Evolutionary conservation across 2,888 invertebrate species (phyloP), one percentile per base, ranked within the genome.

Genomic region (Eupithecia pulchellata): DNA sequence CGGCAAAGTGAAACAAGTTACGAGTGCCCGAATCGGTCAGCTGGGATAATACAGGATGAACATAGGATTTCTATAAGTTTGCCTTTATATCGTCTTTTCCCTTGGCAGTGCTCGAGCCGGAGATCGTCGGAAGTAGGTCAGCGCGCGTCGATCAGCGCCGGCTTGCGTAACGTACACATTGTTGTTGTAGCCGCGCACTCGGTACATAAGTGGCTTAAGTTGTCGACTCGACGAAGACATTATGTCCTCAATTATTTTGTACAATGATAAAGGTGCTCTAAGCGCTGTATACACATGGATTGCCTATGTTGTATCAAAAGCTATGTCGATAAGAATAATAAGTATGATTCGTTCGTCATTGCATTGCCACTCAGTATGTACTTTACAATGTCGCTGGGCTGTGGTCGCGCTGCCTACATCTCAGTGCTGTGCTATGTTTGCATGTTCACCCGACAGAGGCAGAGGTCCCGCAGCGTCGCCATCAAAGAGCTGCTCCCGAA

Each of bases 1-100:
- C 60, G 58, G 62, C 57, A 32, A 69, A 73, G 69, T 70, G 73
- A 70, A 71, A 66, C 64, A 64, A 72, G 64, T 64, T 57, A 64
- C 66, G 68, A 64, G 62, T 55, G 52, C 52, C 58, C 55, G 67
- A 55, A 64, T 67, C 69, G 72, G 69, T 69, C 72, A 69, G 42
- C 72, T 64, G 72, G 69, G 72, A 72, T 72, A 61, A 72, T 68
- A 52, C 68, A 57, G 71, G 68, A 72, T 71, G 66, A 71, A 58
- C 70, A 58, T 39, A 25, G 66, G 64, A 58, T 47, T 68, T 63
- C 68, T 65, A 55, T 71, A 65, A 52, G 67, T 71, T 71, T 67
- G 34, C 58, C 64, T 65, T 67, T 64, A 60, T 64, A 55, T 32
- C 52, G 52, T 61, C 61, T 61, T 65, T 47, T 64, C 64, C 64